Evolutionary conservation across 2,888 invertebrate species (phyloP), one percentile per base, ranked within the genome.

Genomic region (Laspeyria flexula): DNA sequence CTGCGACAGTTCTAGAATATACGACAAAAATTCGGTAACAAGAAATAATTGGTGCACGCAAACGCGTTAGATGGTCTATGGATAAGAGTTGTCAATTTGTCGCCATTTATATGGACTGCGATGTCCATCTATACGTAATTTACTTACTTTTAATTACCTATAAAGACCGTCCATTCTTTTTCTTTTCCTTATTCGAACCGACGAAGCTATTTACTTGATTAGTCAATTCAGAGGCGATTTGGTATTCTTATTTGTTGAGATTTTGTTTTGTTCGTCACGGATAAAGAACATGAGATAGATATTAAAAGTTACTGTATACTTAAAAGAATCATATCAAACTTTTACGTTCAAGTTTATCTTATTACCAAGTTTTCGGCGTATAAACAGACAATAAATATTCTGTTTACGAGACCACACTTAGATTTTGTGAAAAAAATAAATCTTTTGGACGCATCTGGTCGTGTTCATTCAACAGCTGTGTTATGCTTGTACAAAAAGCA

Each of bases 11-110:
- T 25, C 7, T 7, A 25, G 25, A 7, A 3, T 6, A 25, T 25
- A 6, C 25, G 7, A 25, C 25, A 3, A 25, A 7, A 25, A 25
- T 25, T 25, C 9, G 7, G 11, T 23, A 21, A 15, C 44, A 44
- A 44, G 13, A 33, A 46, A 39, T 39, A 21, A 23, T 31, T 27
- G 16, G 41, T 18, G 13, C 18, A 7, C n/a, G 34, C 21, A n/a
- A 27, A 30, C 25, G 40, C 21, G 27, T 59, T 63, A 59, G 48
- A 48, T 37, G 11, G 42, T 38, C 50, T 43, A 60, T 58, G 69
- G 83, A 83, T 73, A 77, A 82, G 80, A 80, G 81, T 84, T 68
- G 70, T 73, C 82, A 80, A 85, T 83, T 82, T 75, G 69, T 75
- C 75, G 76, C 79, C 79, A 77, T 81, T 83, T 82, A 79, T 74